phyloP scores from a whole-genome alignment of 2,888 invertebrate species.

The Xylophagus ater region DNA sequence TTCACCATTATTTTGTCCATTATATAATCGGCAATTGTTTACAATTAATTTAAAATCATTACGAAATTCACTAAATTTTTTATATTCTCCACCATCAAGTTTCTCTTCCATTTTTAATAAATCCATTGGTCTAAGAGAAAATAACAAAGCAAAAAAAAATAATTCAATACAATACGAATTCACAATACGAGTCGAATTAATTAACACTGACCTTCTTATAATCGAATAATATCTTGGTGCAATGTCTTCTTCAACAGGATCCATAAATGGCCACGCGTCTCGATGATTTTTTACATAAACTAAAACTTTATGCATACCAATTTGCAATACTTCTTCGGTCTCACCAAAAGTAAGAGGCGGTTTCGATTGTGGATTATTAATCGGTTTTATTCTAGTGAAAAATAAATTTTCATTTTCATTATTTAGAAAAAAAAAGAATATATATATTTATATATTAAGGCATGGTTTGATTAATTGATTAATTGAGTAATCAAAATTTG shows the following conservation, averaged over 20 bases:
- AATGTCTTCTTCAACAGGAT: constrained; percentile 85
- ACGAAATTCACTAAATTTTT: constrained; percentile 67
- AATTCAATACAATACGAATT: background rate
- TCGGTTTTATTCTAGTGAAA: constrained; percentile 9
- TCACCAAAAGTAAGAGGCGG: constrained; percentile 60
- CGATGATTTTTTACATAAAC: constrained; percentile 78
- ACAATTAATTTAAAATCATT: constrained; percentile 85
- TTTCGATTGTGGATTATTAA: too few relatives aligned
- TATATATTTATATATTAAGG: too few relatives aligned
- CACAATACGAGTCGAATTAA: background rate
- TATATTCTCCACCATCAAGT: constrained; percentile 69
- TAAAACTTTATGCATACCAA: constrained; percentile 85
- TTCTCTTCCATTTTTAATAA: constrained; percentile 78
- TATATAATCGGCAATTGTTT: constrained; percentile 84
- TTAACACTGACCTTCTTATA: constrained; percentile 42
- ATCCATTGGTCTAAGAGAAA: constrained; percentile 65
- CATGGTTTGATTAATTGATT: too few relatives aligned
- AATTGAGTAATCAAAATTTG: too few relatives aligned
- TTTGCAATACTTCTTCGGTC: constrained; percentile 73
- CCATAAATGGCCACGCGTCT: constrained; percentile 90
- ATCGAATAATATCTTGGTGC: constrained; percentile 76
- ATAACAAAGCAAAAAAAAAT: background rate
- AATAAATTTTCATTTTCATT: constrained; percentile 18
- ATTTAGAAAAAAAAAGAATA: too few relatives aligned
- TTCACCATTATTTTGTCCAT: constrained; percentile 85